phyloP scores from a whole-genome alignment of 2,113 vertebrate genomes.

The Paratilapia polleni region DNA sequence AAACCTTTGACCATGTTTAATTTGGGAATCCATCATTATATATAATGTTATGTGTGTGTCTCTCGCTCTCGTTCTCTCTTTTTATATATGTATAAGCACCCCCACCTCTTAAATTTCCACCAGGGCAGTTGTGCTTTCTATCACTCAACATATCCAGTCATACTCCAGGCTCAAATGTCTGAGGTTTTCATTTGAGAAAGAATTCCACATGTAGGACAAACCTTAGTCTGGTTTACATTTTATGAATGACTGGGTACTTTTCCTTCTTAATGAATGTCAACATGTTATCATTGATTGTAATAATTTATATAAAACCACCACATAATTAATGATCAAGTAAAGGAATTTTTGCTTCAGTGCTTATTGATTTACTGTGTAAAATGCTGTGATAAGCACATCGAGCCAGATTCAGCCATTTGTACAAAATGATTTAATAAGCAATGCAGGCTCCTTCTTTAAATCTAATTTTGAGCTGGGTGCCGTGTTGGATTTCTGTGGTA shows the following conservation, averaged over 20 bases:
- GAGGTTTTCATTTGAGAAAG: background rate
- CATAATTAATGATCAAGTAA: background rate
- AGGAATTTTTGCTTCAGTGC: background rate
- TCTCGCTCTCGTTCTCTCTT: no score
- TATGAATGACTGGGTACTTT: background rate
- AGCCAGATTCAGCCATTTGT: background rate
- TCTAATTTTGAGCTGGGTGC: background rate
- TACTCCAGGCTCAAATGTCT: background rate
- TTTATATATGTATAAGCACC: no score
- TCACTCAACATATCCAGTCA: background rate
- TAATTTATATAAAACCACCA: background rate
- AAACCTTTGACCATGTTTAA: background rate
- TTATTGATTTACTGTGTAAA: background rate
- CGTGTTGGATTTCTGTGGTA: background rate
- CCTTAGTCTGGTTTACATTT: background rate
- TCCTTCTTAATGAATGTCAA: slow-evolving; percentile 8
- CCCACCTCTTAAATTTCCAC: slow-evolving; percentile 7
- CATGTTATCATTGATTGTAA: slow-evolving; percentile 4
- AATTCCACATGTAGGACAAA: background rate
- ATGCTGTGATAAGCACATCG: background rate
- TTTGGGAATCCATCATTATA: background rate
- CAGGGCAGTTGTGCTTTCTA: slow-evolving; percentile 48
- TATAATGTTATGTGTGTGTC: background rate
- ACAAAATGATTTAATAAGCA: background rate
- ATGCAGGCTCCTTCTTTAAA: background rate